phyloP scores from a whole-genome alignment of 2,113 vertebrate genomes.

The Arvicanthis niloticus region DNA sequence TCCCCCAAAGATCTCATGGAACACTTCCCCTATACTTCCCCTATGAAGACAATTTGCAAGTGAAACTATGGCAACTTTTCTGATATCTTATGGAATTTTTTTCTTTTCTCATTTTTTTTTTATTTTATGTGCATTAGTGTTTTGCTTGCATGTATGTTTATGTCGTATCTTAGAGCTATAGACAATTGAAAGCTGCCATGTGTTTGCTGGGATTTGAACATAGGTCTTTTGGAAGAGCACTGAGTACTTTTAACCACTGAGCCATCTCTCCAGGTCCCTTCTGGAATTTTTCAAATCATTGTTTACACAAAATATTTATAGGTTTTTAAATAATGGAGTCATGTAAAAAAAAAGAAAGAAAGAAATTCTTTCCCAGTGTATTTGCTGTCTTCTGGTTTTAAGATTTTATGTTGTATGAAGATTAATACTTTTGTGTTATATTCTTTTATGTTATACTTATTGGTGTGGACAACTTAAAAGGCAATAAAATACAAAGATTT shows the following conservation, averaged over 20 bases:
- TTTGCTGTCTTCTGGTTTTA: slow-evolving; percentile 37
- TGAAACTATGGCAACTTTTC: neutral
- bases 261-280: neutral
- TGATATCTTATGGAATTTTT: no score
- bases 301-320: slow-evolving; percentile 39
- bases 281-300: slow-evolving; percentile 13
- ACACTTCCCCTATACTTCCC: neutral
- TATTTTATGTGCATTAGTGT: no score
- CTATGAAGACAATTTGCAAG: neutral
- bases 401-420: neutral
- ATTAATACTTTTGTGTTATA: neutral
- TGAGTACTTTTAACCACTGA: no score
- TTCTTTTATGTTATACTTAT: neutral
- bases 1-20: slow-evolving; percentile 6
- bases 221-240: no score
- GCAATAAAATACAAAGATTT: slow-evolving; percentile 40
- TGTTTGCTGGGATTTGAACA: no score
- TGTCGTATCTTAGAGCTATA: no score
- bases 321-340: slow-evolving; percentile 36
- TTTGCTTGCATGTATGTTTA: no score
- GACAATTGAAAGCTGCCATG: no score
- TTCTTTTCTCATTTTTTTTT: no score
- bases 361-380: neutral
- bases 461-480: neutral
- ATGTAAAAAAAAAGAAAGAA: slow-evolving; percentile 38